Base-by-base conservation (phyloP, 2,113 vertebrate species). In the cattle (Bos taurus) region DNA sequence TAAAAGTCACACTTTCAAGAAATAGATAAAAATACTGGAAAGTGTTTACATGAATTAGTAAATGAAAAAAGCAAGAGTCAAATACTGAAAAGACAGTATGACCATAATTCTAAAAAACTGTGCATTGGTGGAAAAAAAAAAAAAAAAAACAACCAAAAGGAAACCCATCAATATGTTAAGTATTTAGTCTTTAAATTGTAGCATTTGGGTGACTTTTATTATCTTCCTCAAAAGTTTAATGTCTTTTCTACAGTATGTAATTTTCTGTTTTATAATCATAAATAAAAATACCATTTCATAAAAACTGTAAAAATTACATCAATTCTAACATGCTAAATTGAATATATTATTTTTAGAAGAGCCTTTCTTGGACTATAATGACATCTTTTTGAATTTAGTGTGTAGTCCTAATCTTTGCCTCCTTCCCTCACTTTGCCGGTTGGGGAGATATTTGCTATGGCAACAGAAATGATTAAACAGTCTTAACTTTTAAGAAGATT, bases 251-350 rank as follows among this genome's bases (percentile, higher is more conserved):
- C 16, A 62, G 40, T 59, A 83, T 36, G 28, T 2, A 10, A 28
- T 80, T 88, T 88, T 95, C 40, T 87, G 33, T 95, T 87, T 91
- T 88, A 85, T 50, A 85, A 81, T 89, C 36, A 91, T 43, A 89
- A 95, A 50, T 71, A 80, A 90, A 88, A 82, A 92, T 74, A 77
- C 6, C n/a, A 33, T 74, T 85, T 92, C 82, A 92, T 43, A 94
- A 54, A 86, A 85, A 48, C 33, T 43, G 36, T 50, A 48, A 15
- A 91, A 64, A 84, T 91, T 83, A 82, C 17, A 52, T 91, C 50
- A 71, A 62, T 81, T 40, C 46, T 15, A n/a, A 64, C 36, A 88
- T 91, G 78, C 13, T 21, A 60, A 80, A n/a, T 56, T 40, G 33
- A 93, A 40, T 46, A 2, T 33, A 43, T 93, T 84, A 84, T 59